Base-by-base conservation (phyloP, 2,113 vertebrate genomes). In the Andinoacara biseriatus region DNA sequence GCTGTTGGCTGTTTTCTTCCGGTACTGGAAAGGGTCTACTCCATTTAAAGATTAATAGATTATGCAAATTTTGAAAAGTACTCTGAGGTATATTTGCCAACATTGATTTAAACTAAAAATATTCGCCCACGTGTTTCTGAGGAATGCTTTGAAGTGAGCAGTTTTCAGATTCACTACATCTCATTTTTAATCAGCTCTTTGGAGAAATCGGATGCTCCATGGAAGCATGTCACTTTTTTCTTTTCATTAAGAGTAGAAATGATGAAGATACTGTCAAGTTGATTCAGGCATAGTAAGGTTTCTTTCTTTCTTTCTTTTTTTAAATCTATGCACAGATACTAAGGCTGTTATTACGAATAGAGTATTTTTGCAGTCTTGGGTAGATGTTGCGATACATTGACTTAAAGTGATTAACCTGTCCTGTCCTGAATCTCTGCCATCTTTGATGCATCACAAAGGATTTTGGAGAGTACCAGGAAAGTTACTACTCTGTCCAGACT, bases 381-480 rank as follows among this genome's bases (percentile, higher is more conserved):
- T 56, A n/a, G 40, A 62, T 80, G 52, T 58, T 65, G 18, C 40
- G 63, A 83, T 33, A 62, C 29, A 69, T 59, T 18, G 18, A 74
- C 40, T 72, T 65, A 24, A 67, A 22, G 14, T 31, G 26, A n/a
- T 10, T 54, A 31, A 54, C 67, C 31, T 72, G 67, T 52, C 46
- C 31, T 72, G 17, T 24, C 24, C 46, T 54, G 11, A 89, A 72
- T 79, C 82, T 82, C 54, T 80, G 22, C n/a, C 84, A 11, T 87
- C 20, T 81, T 54, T 7, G 49, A 54, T 63, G 17, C 5, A 33
- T 62, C 20, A 14, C 46, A 6, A 60, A 99, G 98, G 98, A 99
- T 95, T 99, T 99, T 90, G 98, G 98, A 14, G 98, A 99, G 89
- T 99, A 99, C 94, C 98, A 99, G 91, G 98, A 99, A 92, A 99